Evolutionary conservation across 23 tunicate species (phyloP).

Genomic region (Styela clava): DNA sequence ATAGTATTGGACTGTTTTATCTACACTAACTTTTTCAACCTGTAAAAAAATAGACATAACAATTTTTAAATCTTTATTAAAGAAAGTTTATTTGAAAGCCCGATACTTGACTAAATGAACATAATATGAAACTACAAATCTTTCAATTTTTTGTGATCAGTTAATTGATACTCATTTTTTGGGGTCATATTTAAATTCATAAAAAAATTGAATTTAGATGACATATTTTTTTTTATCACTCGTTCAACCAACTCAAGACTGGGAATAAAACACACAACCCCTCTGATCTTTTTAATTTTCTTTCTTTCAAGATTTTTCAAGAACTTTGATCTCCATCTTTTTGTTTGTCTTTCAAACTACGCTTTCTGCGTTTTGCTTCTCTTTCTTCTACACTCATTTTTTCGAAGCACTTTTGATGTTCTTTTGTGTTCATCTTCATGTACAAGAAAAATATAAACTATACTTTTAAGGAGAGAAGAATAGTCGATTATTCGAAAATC

Average conservation of each 20-base stretch:
- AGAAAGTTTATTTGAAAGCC: too few relatives aligned
- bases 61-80: too few relatives aligned
- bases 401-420: neutral
- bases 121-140: too few relatives aligned
- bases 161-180: too few relatives aligned
- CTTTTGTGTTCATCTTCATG: slow-evolving; percentile 48
- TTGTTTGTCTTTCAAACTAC: slow-evolving; percentile 23
- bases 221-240: too few relatives aligned
- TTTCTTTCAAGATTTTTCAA: slow-evolving; percentile 43
- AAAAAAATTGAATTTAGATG: too few relatives aligned
- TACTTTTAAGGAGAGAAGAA: too few relatives aligned
- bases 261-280: too few relatives aligned
- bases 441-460: slow-evolving; percentile 56
- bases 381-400: slow-evolving; percentile 34
- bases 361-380: slow-evolving; percentile 18
- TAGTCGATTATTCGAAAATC: too few relatives aligned
- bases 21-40: slow-evolving; percentile 23
- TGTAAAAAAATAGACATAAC: neutral
- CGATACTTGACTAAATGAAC: too few relatives aligned
- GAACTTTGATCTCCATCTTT: slow-evolving; percentile 56
- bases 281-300: slow-evolving; percentile 31
- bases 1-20: slow-evolving; percentile 47
- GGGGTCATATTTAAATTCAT: too few relatives aligned
- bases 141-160: too few relatives aligned
- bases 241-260: neutral